These are phyloP conservation scores for Halcyon chelicuti DNA, from an alignment of 2,797 vertebrate genomes.

Conservation along the genomic window DNA sequence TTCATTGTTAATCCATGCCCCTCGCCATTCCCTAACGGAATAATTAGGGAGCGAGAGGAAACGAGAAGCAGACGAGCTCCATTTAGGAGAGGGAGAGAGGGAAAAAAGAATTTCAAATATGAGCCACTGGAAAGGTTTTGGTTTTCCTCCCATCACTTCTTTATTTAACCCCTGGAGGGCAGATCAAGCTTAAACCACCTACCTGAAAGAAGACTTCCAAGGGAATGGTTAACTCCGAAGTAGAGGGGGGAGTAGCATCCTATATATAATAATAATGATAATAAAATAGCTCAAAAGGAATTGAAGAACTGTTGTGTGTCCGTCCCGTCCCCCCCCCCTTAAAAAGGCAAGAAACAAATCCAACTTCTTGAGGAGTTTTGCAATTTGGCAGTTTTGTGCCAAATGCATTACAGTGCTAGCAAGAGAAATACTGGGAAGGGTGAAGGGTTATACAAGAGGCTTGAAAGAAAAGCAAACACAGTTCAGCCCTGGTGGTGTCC, in stretches of 20 bases:
- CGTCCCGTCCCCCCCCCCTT: background rate
- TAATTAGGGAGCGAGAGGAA: background rate
- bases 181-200: background rate
- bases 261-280: background rate
- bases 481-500: background rate
- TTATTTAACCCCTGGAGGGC: constrained; percentile 31
- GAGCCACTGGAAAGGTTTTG: background rate
- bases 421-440: background rate
- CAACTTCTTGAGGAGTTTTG: constrained; percentile 47
- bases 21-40: background rate
- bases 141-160: background rate
- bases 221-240: background rate
- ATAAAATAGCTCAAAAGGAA: background rate
- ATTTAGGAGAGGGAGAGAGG: background rate
- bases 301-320: background rate
- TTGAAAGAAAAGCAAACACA: background rate
- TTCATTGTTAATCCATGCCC: constrained; percentile 6
- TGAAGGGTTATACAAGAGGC: constrained; percentile 22
- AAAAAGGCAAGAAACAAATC: background rate
- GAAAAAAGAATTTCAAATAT: background rate
- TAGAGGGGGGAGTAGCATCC: background rate
- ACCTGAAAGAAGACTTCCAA: background rate
- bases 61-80: background rate
- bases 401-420: constrained; percentile 9
- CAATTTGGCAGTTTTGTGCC: constrained; percentile 10